phyloP scores from a whole-genome alignment of 2,888 invertebrate genomes.

The Leptopterna dolabrata region DNA sequence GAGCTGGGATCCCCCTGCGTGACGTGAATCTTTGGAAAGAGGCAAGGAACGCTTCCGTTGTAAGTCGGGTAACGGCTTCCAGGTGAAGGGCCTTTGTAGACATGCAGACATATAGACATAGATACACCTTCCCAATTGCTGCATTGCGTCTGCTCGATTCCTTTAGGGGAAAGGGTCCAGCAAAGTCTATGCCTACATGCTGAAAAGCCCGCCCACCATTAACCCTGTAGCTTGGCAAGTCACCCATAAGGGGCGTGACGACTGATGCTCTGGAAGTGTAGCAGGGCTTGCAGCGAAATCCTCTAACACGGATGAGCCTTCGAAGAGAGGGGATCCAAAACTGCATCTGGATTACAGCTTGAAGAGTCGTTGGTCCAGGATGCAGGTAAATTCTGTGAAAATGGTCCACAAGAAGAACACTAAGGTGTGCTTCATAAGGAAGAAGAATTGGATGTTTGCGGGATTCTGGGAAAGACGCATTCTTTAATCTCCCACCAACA shows the following conservation, averaged over 20 bases:
- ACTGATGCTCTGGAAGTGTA: constrained; percentile 34
- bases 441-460: constrained; percentile 56
- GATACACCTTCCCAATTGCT: constrained; percentile 54
- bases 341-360: background rate
- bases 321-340: constrained; percentile 45
- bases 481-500: constrained; percentile 57
- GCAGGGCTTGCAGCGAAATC: constrained; percentile 29
- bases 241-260: constrained; percentile 58
- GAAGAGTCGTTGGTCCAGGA: constrained; percentile 30
- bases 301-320: constrained; percentile 16
- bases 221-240: constrained; percentile 57
- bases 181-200: constrained; percentile 61
- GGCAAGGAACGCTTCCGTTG: constrained; percentile 63
- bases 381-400: constrained; percentile 51
- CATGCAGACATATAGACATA: constrained; percentile 61
- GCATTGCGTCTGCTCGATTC: constrained; percentile 14
- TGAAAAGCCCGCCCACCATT: constrained; percentile 57
- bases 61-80: constrained; percentile 64
- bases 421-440: constrained; percentile 52
- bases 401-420: constrained; percentile 45
- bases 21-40: constrained; percentile 62
- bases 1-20: constrained; percentile 62
- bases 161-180: constrained; percentile 58
- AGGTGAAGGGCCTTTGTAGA: constrained; percentile 64
- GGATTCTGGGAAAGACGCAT: background rate